These are phyloP conservation scores for Chelon auratus DNA, from an alignment of 2,797 vertebrate genomes.

Conservation along the genomic window DNA sequence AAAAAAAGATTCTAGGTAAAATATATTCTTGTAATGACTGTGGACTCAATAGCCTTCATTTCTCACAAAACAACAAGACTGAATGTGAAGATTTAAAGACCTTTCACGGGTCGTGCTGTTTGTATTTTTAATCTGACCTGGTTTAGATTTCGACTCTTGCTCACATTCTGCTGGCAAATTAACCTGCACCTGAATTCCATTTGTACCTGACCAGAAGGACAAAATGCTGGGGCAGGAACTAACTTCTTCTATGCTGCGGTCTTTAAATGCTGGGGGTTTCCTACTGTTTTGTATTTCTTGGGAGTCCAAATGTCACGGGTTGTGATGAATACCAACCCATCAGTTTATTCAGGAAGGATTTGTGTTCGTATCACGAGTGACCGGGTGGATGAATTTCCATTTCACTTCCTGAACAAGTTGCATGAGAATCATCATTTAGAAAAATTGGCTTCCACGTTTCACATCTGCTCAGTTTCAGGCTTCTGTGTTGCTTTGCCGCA, in stretches of 20 bases:
- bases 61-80: constrained; percentile 36
- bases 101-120: constrained; percentile 41
- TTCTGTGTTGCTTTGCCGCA: constrained; percentile 27
- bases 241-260: constrained; percentile 61
- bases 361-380: constrained; percentile 42
- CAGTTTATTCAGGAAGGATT: constrained; percentile 48
- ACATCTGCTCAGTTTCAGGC: constrained; percentile 28
- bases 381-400: constrained; percentile 12
- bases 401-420: constrained; percentile 29
- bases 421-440: constrained; percentile 9
- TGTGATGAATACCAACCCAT: constrained; percentile 45
- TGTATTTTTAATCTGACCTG: constrained; percentile 61
- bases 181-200: constrained; percentile 53
- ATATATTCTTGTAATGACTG: constrained; percentile 52
- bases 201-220: constrained; percentile 62
- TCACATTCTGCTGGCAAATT: constrained; percentile 50
- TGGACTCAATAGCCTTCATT: constrained; percentile 44
- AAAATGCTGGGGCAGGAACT: constrained; percentile 28
- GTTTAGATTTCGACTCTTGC: constrained; percentile 41
- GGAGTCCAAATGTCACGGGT: constrained; percentile 36
- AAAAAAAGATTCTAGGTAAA: not conserved
- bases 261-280: constrained; percentile 76
- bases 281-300: constrained; percentile 78
- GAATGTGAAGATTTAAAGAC: constrained; percentile 62
- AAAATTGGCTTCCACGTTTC: constrained; percentile 8